Base-by-base conservation (phyloP, 2,797 vertebrate genomes). In the Spea hammondii region DNA sequence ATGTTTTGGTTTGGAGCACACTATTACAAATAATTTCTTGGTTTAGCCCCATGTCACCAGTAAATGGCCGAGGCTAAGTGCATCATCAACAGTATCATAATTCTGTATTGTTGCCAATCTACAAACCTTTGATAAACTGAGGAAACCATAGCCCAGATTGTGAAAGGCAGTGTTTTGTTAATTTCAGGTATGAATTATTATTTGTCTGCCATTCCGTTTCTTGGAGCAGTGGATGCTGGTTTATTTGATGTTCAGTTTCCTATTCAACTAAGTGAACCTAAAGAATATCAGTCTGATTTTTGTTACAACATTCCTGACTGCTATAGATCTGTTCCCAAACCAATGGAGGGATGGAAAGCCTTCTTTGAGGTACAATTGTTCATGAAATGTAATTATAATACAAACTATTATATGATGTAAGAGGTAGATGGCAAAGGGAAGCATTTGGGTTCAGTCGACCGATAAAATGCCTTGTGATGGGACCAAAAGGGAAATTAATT, bases 171-270 rank as follows among this genome's bases (percentile, higher is more conserved):
- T 12, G 13, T 67, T 57, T 48, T 8, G 11, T 50, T 81, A 82
- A 0, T 83, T 79, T 47, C 85, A 98, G 95, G 93, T 88, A 82
- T 93, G 64, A 97, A 93, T 90, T 96, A 96, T 86, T 93, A 92
- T 77, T 69, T 90, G 62, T 69, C 91, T 46, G 83, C 82, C 6
- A 76, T 97, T 55, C 94, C 96, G 1, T 96, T 97, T 85, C 89
- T 98, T 83, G 93, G 93, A 59, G 95, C 94, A 0, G 84, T 92
- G 55, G 89, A 95, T 72, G 91, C 93, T 49, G 94, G 91, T 3
- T 72, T 96, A 6, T 79, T 95, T 17, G 91, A 90, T 73, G 74
- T 17, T 17, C 17, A 87, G 13, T 85, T 85, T 48, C 76, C 86
- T 4, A 8, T 96, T 70, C 79, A 85, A 75, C 86, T 98, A 80